Conservation (phyloP, 2,113 vertebrate species). For the Chaetops frenatus region DNA sequence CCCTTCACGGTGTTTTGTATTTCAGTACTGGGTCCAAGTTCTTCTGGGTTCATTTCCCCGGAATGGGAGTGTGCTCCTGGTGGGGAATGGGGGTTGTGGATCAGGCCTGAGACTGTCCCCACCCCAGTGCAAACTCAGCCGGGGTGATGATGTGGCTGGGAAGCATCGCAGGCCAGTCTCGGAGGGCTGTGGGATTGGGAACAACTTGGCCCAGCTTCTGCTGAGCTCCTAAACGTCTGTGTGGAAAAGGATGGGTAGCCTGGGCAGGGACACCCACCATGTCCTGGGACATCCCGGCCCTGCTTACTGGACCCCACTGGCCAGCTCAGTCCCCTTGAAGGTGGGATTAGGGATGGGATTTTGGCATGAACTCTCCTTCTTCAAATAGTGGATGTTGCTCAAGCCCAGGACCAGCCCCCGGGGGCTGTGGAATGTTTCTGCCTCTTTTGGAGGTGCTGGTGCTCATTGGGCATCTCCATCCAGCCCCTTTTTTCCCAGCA, state of each 20-base stretch:
- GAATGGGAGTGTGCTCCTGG: not conserved
- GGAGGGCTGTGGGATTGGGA: not conserved
- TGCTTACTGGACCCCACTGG: not conserved
- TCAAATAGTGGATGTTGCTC: fast-evolving
- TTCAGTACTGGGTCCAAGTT: fast-evolving
- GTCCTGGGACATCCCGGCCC: not conserved
- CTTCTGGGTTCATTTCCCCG: not conserved
- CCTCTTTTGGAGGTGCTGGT: not conserved
- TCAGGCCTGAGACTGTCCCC: not conserved
- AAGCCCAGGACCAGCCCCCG: not conserved
- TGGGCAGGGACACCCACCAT: not conserved
- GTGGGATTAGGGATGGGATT: not conserved
- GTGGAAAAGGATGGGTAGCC: not conserved
- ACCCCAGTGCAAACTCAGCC: not conserved
- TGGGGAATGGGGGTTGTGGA: fast-evolving
- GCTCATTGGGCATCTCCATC: not conserved
- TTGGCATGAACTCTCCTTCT: not conserved
- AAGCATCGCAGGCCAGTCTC: not conserved
- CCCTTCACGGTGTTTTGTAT: no score
- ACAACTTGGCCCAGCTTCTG: not conserved
- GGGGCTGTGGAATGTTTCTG: not conserved
- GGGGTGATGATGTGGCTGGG: not conserved
- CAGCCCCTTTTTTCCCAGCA: not conserved
- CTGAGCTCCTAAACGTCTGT: not conserved
- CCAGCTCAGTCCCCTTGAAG: not conserved